Percentiles rank a stretch among this genome's conserved stretches.
Evolutionary conservation across 2,113 vertebrate species (phyloP).

Genomic region (Saccopteryx leptura): DNA sequence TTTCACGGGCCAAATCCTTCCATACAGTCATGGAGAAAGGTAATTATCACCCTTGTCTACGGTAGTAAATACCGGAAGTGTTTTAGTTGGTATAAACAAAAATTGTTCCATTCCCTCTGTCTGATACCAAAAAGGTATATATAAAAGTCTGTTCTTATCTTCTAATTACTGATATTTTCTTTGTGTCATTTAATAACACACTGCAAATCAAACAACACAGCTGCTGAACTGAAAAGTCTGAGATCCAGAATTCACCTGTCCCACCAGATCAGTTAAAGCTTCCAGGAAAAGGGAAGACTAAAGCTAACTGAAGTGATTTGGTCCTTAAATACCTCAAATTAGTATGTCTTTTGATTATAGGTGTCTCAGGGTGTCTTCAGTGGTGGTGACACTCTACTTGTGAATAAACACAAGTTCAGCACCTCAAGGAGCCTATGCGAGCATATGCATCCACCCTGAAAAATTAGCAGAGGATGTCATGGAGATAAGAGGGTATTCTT

Average conservation of each 20-base stretch:
- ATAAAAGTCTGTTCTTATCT: constrained; percentile 61
- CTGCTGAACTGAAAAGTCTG: constrained; percentile 50
- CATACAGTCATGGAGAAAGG: neutral
- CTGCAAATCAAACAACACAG: constrained; percentile 59
- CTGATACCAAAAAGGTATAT: constrained; percentile 52
- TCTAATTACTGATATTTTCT: constrained; percentile 73
- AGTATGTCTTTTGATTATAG: constrained; percentile 63
- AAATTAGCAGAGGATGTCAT: constrained; percentile 76
- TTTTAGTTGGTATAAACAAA: constrained; percentile 54
- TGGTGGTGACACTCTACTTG: neutral
- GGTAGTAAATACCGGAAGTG: neutral
- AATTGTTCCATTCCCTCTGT: constrained; percentile 8
- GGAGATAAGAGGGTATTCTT: constrained; percentile 81
- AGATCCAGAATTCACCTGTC: constrained; percentile 40
- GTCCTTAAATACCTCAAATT: constrained; percentile 63
- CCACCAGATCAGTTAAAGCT: neutral
- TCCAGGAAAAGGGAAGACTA: constrained; percentile 42
- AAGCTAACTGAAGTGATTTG: constrained; percentile 11
- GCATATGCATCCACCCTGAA: constrained; percentile 74
- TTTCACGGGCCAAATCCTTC: neutral
- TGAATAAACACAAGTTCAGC: constrained; percentile 47
- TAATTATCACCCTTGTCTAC: neutral
- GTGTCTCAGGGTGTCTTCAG: constrained; percentile 20
- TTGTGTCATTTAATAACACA: constrained; percentile 63
- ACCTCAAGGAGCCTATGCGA: neutral